These are phyloP conservation scores for Ochotona curzoniae DNA, from an alignment of 2,113 vertebrate species.

Conservation along the genomic window DNA sequence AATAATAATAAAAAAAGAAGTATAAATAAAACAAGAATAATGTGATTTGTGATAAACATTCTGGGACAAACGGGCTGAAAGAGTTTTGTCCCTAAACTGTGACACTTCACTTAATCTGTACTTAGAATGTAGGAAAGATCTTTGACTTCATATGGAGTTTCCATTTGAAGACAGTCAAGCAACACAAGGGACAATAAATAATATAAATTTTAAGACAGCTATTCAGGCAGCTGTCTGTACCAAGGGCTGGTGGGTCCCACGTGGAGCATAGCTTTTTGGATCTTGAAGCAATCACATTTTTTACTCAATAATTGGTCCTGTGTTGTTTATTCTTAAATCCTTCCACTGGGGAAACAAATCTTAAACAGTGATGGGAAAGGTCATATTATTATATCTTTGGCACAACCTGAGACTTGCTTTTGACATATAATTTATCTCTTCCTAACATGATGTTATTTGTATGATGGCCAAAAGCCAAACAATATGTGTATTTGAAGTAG, in stretches of 20 bases:
- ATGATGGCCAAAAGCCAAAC: conserved; percentile 41
- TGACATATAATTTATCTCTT: conserved; percentile 70
- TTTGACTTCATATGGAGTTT: background rate
- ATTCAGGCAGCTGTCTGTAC: conserved; percentile 49
- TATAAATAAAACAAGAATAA: too few relatives aligned
- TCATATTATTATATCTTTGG: conserved; percentile 55
- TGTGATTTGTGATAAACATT: background rate
- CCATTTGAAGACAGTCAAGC: background rate
- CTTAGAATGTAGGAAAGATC: background rate
- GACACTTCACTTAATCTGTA: background rate
- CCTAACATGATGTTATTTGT: conserved; percentile 51
- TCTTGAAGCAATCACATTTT: conserved; percentile 52
- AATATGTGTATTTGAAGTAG: conserved; percentile 21
- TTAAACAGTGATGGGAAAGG: background rate
- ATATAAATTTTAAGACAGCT: background rate
- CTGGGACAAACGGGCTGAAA: background rate
- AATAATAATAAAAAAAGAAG: too few relatives aligned
- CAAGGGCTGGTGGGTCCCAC: background rate
- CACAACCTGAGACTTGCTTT: conserved; percentile 50
- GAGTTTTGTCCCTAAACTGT: background rate
- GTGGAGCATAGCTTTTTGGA: background rate
- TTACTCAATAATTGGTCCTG: conserved; percentile 57
- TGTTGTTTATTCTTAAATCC: conserved; percentile 39
- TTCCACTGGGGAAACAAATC: conserved; percentile 13
- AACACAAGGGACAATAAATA: background rate